Conservation (phyloP, 2,113 vertebrate species). For the Tychaedon coryphoeus region DNA sequence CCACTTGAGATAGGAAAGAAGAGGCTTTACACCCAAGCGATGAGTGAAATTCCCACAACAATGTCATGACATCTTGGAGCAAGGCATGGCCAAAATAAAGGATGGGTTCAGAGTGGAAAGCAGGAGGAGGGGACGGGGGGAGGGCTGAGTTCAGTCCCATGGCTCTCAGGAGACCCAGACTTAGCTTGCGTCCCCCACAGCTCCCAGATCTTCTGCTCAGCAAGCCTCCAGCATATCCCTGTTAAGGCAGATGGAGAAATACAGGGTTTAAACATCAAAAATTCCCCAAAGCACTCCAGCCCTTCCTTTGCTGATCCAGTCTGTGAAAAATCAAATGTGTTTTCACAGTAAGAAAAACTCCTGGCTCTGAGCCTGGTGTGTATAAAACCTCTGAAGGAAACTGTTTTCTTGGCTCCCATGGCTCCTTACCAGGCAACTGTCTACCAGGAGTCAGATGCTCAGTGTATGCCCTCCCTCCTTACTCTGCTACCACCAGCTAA, state of each 20-base stretch:
- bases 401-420: not conserved
- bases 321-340: not conserved
- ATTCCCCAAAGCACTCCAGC: not conserved
- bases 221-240: not conserved
- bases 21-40: slow-evolving; percentile 29
- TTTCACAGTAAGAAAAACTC: not conserved
- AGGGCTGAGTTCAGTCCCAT: not conserved
- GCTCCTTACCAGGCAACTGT: not conserved
- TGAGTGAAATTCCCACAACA: slow-evolving; percentile 14
- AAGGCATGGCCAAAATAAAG: slow-evolving; percentile 24
- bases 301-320: not conserved
- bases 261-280: not conserved
- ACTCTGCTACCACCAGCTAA: not conserved
- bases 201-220: not conserved
- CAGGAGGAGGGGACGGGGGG: too few species aligned
- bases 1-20: slow-evolving; percentile 38
- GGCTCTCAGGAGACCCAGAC: not conserved
- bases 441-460: not conserved
- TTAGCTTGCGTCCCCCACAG: not conserved
- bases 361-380: not conserved
- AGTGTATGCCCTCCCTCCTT: not conserved
- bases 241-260: not conserved
- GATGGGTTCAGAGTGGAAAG: not conserved
- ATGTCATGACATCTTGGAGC: not conserved
- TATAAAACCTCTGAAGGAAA: not conserved